Percentiles rank a stretch among this genome's conserved stretches.
These are phyloP conservation scores for Allacma fusca DNA, from an alignment of 2,888 invertebrate genomes.

Conservation along the genomic window DNA sequence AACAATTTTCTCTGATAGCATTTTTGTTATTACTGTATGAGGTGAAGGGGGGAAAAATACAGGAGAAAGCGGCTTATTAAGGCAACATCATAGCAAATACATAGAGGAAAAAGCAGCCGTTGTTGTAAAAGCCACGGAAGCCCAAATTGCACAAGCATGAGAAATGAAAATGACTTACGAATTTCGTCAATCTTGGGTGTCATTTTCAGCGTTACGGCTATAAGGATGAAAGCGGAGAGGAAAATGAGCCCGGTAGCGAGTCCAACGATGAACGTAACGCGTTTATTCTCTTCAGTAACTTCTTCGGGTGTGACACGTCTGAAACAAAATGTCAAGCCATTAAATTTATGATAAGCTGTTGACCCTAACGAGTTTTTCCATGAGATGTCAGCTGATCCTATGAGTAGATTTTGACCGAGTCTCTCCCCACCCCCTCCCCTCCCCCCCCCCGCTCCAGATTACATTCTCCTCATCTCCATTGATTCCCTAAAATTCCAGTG, in stretches of 20 bases:
- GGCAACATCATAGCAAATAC: too few relatives aligned
- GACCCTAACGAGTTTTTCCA: not conserved
- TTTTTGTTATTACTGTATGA: too few relatives aligned
- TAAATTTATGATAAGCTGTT: too few relatives aligned
- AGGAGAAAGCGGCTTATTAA: too few relatives aligned
- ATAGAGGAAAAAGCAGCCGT: not conserved
- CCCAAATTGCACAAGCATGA: not conserved
- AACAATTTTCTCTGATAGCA: too few relatives aligned
- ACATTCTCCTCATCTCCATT: not conserved
- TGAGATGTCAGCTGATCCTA: not conserved
- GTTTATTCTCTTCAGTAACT: constrained; percentile 37
- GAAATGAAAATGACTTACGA: constrained; percentile 31
- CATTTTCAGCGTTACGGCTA: constrained; percentile 46
- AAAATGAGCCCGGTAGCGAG: constrained; percentile 43
- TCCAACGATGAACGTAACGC: constrained; percentile 45
- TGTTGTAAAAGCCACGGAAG: not conserved
- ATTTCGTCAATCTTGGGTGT: constrained; percentile 47
- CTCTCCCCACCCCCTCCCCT: too few relatives aligned
- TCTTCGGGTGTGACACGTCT: constrained; percentile 37
- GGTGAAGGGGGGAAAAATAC: too few relatives aligned
- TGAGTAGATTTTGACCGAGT: not conserved
- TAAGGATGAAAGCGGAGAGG: constrained; percentile 44
- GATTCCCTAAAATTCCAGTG: too few relatives aligned
- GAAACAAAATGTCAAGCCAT: constrained; percentile 9
- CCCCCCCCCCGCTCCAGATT: too few relatives aligned